phyloP scores from a whole-genome alignment of 2,888 invertebrate species.

The Tenthredo notha region DNA sequence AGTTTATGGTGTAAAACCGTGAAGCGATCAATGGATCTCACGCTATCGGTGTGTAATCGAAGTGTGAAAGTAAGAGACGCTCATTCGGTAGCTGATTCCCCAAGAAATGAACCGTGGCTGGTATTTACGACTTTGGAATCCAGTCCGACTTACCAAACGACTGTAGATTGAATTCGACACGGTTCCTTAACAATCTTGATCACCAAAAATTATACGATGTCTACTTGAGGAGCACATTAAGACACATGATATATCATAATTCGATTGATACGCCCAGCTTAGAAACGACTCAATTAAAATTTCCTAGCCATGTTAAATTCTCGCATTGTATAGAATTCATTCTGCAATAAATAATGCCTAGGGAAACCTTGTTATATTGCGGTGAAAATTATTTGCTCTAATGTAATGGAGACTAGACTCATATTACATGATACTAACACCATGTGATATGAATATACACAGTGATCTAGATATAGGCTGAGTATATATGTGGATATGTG shows the following conservation, averaged over 20 bases:
- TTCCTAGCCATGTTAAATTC: neutral
- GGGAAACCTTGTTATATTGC: neutral
- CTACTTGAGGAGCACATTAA: neutral
- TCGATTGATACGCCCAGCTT: neutral
- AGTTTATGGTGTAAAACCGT: slow-evolving; percentile 17
- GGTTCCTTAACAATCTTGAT: slow-evolving; percentile 14
- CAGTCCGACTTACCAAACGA: slow-evolving; percentile 29
- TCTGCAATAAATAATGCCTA: neutral
- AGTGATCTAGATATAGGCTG: slow-evolving; percentile 12
- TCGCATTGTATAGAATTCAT: neutral
- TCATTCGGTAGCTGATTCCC: slow-evolving; percentile 25
- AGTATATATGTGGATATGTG: neutral
- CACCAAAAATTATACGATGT: slow-evolving; percentile 11
- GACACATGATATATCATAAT: neutral
- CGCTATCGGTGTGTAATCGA: slow-evolving; percentile 26
- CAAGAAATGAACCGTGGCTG: slow-evolving; percentile 20
- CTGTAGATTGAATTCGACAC: neutral
- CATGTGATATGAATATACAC: neutral
- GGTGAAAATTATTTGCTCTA: neutral
- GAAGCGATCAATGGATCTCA: slow-evolving; percentile 25
- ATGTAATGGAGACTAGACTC: slow-evolving; percentile 9
- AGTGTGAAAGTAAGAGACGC: slow-evolving; percentile 23
- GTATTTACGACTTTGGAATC: slow-evolving; percentile 23
- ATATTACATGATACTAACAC: slow-evolving; percentile 9
- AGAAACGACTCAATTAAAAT: slow-evolving; percentile 27